Conservation (phyloP, 64 coral and sea anemone genomes). For the Montipora foliosa region DNA sequence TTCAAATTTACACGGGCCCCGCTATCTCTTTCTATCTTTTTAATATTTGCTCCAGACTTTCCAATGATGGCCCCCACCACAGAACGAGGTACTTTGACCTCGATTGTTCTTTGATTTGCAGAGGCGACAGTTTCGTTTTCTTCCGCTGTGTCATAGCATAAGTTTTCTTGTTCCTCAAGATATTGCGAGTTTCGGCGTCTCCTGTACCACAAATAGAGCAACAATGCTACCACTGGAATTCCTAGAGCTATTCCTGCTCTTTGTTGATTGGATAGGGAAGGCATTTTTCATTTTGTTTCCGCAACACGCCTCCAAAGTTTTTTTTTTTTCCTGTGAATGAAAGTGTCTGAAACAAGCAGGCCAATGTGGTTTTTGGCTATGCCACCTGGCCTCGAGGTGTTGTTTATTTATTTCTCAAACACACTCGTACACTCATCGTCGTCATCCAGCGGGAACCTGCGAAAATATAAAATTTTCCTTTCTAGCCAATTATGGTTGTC, state of each 20-base stretch:
- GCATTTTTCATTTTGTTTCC: constrained; percentile 58
- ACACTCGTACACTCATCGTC: too few relatives aligned
- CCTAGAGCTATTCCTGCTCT: constrained; percentile 65
- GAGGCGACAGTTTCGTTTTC: constrained; percentile 56
- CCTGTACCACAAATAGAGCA: constrained; percentile 74
- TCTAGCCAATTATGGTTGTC: background rate
- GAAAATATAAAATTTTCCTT: too few relatives aligned
- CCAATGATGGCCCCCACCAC: constrained; percentile 62
- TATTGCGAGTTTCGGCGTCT: constrained; percentile 22
- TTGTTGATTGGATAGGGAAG: constrained; percentile 58
- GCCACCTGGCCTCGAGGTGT: constrained; percentile 23
- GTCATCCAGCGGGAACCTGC: too few relatives aligned
- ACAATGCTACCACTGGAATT: constrained; percentile 58
- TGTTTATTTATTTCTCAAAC: too few relatives aligned
- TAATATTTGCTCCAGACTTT: constrained; percentile 66
- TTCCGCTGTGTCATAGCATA: background rate
- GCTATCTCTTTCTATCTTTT: constrained; percentile 68
- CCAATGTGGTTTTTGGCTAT: background rate
- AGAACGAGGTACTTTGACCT: constrained; percentile 56
- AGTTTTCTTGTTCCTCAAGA: constrained; percentile 36
- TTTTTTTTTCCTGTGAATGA: background rate
- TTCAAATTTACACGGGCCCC: constrained; percentile 52
- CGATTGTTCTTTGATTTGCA: constrained; percentile 56
- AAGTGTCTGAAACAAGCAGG: background rate
- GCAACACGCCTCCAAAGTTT: background rate